A percentile compares a stretch with the other conserved stretches of the same genome.
Evolutionary conservation across 2,113 vertebrate species (phyloP).

Genomic region (Capreolus pygargus): DNA sequence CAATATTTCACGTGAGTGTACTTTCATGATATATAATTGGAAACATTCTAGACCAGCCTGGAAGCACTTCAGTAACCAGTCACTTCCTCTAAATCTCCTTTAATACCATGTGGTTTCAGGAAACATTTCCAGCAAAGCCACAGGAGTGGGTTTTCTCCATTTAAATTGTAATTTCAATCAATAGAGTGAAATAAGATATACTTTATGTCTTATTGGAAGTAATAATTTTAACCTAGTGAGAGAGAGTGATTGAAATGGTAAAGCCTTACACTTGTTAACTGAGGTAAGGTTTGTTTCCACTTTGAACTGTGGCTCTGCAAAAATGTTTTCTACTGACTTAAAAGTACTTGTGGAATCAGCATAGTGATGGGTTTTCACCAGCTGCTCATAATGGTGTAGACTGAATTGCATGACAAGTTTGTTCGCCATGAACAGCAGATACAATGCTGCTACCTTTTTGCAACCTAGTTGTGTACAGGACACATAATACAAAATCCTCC

Average conservation of each 20-base stretch:
- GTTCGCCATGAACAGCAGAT: slow-evolving; percentile 8
- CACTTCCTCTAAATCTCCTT: slow-evolving; percentile 71
- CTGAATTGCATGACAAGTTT: slow-evolving; percentile 41
- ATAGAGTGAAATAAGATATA: slow-evolving; percentile 78
- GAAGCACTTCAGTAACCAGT: slow-evolving; percentile 70
- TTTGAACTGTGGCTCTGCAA: slow-evolving; percentile 62
- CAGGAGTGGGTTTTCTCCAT: slow-evolving; percentile 74
- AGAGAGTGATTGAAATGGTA: slow-evolving; percentile 60
- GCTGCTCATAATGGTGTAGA: slow-evolving; percentile 54
- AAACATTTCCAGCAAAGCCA: slow-evolving; percentile 76
- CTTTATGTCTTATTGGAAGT: slow-evolving; percentile 76
- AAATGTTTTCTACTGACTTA: slow-evolving; percentile 73
- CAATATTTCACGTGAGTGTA: slow-evolving; percentile 55
- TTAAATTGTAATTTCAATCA: slow-evolving; percentile 78
- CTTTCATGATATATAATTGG: slow-evolving; percentile 72
- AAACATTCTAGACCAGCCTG: slow-evolving; percentile 72
- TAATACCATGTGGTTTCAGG: slow-evolving; percentile 71
- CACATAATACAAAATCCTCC: slow-evolving; percentile 20
- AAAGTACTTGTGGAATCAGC: slow-evolving; percentile 75
- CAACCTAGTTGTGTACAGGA: background rate
- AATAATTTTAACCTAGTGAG: slow-evolving; percentile 73
- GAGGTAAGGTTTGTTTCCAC: slow-evolving; percentile 70
- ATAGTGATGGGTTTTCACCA: slow-evolving; percentile 52
- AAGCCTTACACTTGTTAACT: slow-evolving; percentile 75
- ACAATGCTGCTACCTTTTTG: slow-evolving; percentile 10